Conservation (phyloP, 2,888 invertebrate genomes). For the Cataglyphis albicans region DNA sequence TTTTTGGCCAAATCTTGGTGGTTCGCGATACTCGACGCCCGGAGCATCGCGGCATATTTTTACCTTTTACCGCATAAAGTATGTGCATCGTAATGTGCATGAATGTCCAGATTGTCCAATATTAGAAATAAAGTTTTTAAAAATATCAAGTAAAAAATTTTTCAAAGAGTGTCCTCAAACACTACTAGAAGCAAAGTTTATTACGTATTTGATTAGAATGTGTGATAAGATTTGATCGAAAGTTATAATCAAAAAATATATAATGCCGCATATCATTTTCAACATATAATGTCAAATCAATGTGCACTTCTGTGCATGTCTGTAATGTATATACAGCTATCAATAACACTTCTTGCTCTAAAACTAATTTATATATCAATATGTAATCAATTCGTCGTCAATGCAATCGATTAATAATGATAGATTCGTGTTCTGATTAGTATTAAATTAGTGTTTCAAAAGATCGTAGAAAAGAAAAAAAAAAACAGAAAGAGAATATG, state of each 20-base stretch:
- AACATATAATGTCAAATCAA: not conserved
- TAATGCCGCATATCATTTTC: not conserved
- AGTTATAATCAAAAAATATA: not conserved
- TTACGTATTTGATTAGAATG: not conserved
- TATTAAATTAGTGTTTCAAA: not conserved
- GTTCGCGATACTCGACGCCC: not conserved
- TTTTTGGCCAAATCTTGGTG: not conserved
- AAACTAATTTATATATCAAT: not conserved
- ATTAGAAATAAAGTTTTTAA: not conserved
- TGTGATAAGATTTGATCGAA: not conserved
- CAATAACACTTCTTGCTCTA: not conserved
- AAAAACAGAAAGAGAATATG: slow-evolving; percentile 33
- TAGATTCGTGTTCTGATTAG: not conserved
- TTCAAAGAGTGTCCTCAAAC: not conserved
- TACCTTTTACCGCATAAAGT: not conserved
- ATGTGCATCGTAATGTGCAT: not conserved
- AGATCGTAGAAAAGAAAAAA: not conserved
- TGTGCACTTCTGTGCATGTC: not conserved
- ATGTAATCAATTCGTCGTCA: slow-evolving; percentile 14
- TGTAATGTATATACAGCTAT: slow-evolving; percentile 6
- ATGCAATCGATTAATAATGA: not conserved
- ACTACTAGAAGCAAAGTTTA: not conserved
- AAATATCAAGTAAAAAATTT: not conserved
- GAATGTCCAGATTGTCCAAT: not conserved
- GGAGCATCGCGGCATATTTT: not conserved